phyloP scores from a whole-genome alignment of 2,113 vertebrate species.

The Anolis sagrei region DNA sequence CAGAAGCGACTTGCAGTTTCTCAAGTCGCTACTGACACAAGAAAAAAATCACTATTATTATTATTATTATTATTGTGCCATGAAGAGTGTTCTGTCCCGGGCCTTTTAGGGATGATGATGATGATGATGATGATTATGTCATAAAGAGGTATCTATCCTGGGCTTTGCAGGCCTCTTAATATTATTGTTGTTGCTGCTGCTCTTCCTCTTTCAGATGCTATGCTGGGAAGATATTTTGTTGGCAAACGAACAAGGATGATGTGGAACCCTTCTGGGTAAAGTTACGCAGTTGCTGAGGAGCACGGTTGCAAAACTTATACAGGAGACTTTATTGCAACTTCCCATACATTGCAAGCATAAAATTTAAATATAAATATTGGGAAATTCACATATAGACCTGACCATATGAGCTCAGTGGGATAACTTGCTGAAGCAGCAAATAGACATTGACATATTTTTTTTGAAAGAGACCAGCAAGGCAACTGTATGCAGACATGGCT shows the following conservation, averaged over 20 bases:
- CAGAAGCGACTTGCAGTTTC: too few species aligned
- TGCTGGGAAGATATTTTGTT: not conserved
- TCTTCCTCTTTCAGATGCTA: too few species aligned
- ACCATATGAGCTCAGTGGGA: not conserved
- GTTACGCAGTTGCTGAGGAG: not conserved
- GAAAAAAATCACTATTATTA: too few species aligned
- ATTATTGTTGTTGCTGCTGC: too few species aligned
- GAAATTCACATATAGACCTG: not conserved
- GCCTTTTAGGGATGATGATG: too few species aligned
- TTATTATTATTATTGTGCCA: too few species aligned
- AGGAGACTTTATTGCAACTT: constrained; percentile 6
- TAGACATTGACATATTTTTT: constrained; percentile 1
- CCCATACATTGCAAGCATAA: not conserved
- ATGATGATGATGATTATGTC: too few species aligned
- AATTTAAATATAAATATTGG: not conserved
- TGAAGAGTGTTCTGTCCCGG: too few species aligned
- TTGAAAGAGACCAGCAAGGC: not conserved
- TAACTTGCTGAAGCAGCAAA: constrained; percentile 24
- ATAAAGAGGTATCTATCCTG: too few species aligned
- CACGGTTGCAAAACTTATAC: constrained; percentile 29
- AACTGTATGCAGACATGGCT: not conserved
- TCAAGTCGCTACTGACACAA: too few species aligned
- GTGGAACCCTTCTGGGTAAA: not conserved
- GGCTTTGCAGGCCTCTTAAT: too few species aligned
- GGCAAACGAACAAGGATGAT: constrained; percentile 3